Evolutionary conservation across 2,797 vertebrate species (phyloP), one percentile per base, ranked within the genome.

Genomic region (Nyctibius grandis): DNA sequence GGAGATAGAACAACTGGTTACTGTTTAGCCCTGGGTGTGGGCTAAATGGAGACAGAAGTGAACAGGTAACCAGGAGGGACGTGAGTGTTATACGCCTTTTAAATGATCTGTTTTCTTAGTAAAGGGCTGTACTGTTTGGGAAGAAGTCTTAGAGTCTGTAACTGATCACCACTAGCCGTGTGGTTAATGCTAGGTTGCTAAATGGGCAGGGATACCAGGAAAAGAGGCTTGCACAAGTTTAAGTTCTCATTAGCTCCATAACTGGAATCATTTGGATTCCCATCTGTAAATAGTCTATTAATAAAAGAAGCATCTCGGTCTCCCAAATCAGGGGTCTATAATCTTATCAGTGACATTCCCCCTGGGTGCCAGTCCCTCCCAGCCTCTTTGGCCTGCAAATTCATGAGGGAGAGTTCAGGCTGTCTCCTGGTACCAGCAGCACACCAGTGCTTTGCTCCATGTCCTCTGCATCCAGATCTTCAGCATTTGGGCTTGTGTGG

Each of bases 401-500:
- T 57, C 38, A 9, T 12, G 7, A 34, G 19, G 56, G 36, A 78
- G 29, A 45, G 11, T 5, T 33, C 3, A 17, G 40, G 47, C 53
- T 65, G 17, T 8, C 29, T 60, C 25, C 53, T 59, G 70, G 29
- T 29, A 34, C 28, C 34, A 44, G 64, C 28, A 72, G 34, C 20
- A 20, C 34, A 26, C 40, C 45, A 23, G 44, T 38, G 42, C 65
- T 72, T 48, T 36, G 45, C 63, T 36, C 22, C 5, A 3, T 20
- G 11, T 29, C 38, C 72, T 78, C 42, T 40, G 26, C 67, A 78
- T 65, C 34, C 67, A 38, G 28, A 54, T 26, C 59, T 54, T 36
- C 79, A 50, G 36, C 8, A 12, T 63, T 40, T 1, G 0, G 61
- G 54, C n/a, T 51, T 0, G 0, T 29, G 19, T 40, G n/a, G n/a